Evolutionary conservation across 2,888 invertebrate genomes (phyloP), one percentile per base, ranked within the genome.

Genomic region (Sesia bembeciformis): DNA sequence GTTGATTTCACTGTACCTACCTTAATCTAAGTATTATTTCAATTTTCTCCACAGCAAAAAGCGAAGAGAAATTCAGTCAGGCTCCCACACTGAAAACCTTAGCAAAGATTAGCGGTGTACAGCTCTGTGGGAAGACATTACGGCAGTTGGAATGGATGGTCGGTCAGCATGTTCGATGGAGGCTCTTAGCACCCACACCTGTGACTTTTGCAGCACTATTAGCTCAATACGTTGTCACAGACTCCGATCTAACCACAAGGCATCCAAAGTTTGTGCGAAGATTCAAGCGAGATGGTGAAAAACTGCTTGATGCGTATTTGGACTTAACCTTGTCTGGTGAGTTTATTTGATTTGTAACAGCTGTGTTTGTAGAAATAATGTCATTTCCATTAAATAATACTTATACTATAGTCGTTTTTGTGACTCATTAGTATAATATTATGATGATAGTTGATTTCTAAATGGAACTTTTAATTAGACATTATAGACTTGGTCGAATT

Each of bases 121-220:
- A 83, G 4, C 66, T 89, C 0, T 84, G 84, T 49, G 85, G 84
- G 4, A 83, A 81, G 61, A 86, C 84, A 0, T 88, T 89, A 68
- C 65, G 84, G 7, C 86, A 88, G 61, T 60, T 89, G 4, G 89
- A 89, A 57, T 88, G 87, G 87, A 86, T 85, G 88, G 84, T 89
- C 0, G 88, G 86, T 4, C 85, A 86, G 62, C 87, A 89, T 49
- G 82, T 81, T 0, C 65, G 79, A 0, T 89, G 89, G 88, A 65
- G 85, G 69, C 66, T 88, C 8, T 60, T 88, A 52, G 67, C 83
- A 0, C 88, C 89, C 1, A 89, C 88, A 0, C 82, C 88, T 0
- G 88, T 78, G 40, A 78, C 85, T 4, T 88, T 83, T 55, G 88
- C 88, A 0, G 73, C 81, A 0, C 58, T 87, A 8, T 59, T 88